Evolutionary conservation across 2,888 invertebrate species (phyloP), one percentile per base, ranked within the genome.

Genomic region (Agriopis leucophaearia): DNA sequence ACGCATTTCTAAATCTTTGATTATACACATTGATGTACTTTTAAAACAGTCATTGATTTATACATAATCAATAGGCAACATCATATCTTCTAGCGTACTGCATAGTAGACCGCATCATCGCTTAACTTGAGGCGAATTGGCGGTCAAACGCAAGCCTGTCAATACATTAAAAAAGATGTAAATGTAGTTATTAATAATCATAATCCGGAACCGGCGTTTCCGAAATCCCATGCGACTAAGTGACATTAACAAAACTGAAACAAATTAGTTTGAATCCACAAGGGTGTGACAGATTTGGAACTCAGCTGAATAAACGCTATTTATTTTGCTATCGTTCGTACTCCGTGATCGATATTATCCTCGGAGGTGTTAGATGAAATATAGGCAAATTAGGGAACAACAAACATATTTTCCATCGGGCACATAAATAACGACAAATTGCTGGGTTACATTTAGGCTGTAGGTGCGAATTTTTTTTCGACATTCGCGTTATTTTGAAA

Each of bases 401-500:
- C 62, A 70, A 71, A 68, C 68, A 71, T 71, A 69, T 71, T 72
- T 72, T 72, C 64, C 69, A 64, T 50, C 40, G 59, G 44, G 62
- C 66, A 63, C 69, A 71, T 71, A 75, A 72, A 72, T 75, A 71
- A 71, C 72, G 52, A 60, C 65, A 75, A 76, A 74, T 78, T 74
- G 74, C 56, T 68, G 61, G 65, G 66, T 74, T 7, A 70, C 64
- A 64, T 73, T 73, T 64, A 56, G 66, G 74, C 60, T 62, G 71
- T 69, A 60, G 73, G 62, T 69, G 42, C 27, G 5, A 0, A 27
- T 13, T 8, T 8, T 38, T 38, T 38, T 38, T 38, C 0, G 27
- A 27, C 3, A 27, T 27, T 27, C 27, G 27, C 27, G 5, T 27
- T 5, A 3, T 27, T 27, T 27, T 27, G n/a, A n/a, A 27, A 27